Conservation (phyloP, 1,140 invertebrate genomes). For the Danaus melanippus region DNA sequence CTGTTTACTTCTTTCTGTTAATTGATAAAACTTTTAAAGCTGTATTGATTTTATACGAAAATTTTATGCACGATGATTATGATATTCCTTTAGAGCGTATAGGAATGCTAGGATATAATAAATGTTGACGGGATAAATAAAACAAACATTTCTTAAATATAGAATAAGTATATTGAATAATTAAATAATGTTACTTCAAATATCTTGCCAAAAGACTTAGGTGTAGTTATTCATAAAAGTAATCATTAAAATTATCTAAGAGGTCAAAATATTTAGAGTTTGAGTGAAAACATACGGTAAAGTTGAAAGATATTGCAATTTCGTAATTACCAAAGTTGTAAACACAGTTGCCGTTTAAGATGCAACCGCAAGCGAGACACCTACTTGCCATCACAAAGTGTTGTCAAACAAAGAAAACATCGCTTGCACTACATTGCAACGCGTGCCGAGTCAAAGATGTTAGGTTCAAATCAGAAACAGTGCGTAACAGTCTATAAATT, state of each 20-base stretch:
- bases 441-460: constrained; percentile 10
- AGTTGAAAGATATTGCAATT: constrained; percentile 44
- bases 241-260: constrained; percentile 65
- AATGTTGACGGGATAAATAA: constrained; percentile 33
- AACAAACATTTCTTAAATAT: constrained; percentile 60
- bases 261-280: constrained; percentile 66
- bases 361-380: constrained; percentile 28
- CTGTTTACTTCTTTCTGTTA: too few species aligned
- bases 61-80: too few species aligned
- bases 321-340: constrained; percentile 36
- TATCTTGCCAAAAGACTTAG: constrained; percentile 68
- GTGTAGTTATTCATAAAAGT: constrained; percentile 61
- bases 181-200: constrained; percentile 71
- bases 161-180: constrained; percentile 72
- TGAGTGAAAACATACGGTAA: constrained; percentile 55
- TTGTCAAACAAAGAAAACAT: constrained; percentile 21
- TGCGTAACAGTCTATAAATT: constrained; percentile 66
- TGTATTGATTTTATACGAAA: too few species aligned
- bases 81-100: too few species aligned
- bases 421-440: constrained; percentile 32
- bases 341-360: constrained; percentile 33
- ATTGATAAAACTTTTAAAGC: too few species aligned
- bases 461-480: constrained; percentile 46
- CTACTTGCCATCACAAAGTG: constrained; percentile 54
- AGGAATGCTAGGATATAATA: too few species aligned